These are phyloP conservation scores for Caenorhabditis sinica DNA, from an alignment of 2,888 invertebrate species.

Conservation along the genomic window DNA sequence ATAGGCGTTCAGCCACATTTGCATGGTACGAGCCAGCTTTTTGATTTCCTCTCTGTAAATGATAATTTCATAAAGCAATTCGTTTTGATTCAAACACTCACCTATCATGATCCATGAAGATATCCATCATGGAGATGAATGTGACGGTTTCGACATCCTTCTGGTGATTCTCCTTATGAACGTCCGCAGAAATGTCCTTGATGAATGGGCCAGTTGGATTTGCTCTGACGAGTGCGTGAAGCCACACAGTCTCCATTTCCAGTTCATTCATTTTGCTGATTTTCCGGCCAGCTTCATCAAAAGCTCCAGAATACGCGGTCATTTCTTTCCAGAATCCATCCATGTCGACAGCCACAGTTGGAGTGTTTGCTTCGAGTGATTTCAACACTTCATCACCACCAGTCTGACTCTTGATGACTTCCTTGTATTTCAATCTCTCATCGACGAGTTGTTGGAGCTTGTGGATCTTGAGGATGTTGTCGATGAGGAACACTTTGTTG, in stretches of 20 bases:
- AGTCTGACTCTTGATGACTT: conserved; percentile 11
- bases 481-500: conserved; percentile 38
- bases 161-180: conserved; percentile 15
- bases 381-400: conserved; percentile 29
- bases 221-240: conserved; percentile 36
- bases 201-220: conserved; percentile 31
- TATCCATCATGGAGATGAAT: conserved; percentile 39
- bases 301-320: background rate
- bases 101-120: conserved; percentile 48
- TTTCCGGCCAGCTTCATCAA: conserved; percentile 37
- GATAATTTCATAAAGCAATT: too few relatives aligned
- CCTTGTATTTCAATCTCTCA: conserved; percentile 6
- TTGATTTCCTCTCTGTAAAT: conserved; percentile 44
- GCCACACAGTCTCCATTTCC: conserved; percentile 25
- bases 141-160: conserved; percentile 49
- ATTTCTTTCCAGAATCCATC: conserved; percentile 28
- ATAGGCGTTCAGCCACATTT: conserved; percentile 37
- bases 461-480: conserved; percentile 40
- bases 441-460: conserved; percentile 41
- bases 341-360: conserved; percentile 30
- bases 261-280: conserved; percentile 34
- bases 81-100: background rate
- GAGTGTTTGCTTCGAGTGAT: background rate
- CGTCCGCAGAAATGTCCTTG: conserved; percentile 19
- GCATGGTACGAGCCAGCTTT: conserved; percentile 38